Conservation (phyloP, 2,113 vertebrate species). For the Rhipidura dahli region DNA sequence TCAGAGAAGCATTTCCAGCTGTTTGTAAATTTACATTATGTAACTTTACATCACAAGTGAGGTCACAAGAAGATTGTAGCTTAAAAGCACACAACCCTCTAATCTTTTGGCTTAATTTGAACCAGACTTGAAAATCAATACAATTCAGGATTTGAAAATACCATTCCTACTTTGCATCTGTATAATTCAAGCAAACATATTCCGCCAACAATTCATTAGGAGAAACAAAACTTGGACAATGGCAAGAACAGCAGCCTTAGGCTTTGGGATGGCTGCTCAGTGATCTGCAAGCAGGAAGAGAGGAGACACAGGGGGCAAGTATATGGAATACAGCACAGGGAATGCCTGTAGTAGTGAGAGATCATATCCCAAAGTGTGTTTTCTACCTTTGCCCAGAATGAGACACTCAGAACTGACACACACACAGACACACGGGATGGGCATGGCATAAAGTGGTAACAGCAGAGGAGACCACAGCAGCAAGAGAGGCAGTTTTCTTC, state of each 20-base stretch:
- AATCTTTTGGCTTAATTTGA: slow-evolving; percentile 28
- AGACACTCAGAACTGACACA: accelerated
- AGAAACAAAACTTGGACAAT: not conserved
- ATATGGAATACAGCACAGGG: not conserved
- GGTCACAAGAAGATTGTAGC: slow-evolving; percentile 3
- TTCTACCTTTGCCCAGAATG: not conserved
- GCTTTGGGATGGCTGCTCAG: not conserved
- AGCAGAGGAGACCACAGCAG: not conserved
- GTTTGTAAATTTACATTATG: not conserved
- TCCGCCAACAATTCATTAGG: not conserved
- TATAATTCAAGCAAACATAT: not conserved
- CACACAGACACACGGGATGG: accelerated
- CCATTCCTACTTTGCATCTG: not conserved
- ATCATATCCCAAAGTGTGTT: not conserved
- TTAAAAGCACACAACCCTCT: not conserved
- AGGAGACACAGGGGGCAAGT: accelerated
- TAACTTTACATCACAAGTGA: not conserved
- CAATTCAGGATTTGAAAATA: not conserved
- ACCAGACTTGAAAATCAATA: not conserved
- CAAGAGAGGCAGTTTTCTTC: not conserved
- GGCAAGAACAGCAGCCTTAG: not conserved
- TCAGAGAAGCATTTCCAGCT: not conserved
- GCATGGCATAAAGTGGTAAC: accelerated
- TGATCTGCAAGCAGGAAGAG: not conserved
- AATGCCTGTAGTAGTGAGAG: not conserved